These are phyloP conservation scores for Sula dactylatra DNA, from an alignment of 2,113 vertebrate genomes.

Conservation along the genomic window DNA sequence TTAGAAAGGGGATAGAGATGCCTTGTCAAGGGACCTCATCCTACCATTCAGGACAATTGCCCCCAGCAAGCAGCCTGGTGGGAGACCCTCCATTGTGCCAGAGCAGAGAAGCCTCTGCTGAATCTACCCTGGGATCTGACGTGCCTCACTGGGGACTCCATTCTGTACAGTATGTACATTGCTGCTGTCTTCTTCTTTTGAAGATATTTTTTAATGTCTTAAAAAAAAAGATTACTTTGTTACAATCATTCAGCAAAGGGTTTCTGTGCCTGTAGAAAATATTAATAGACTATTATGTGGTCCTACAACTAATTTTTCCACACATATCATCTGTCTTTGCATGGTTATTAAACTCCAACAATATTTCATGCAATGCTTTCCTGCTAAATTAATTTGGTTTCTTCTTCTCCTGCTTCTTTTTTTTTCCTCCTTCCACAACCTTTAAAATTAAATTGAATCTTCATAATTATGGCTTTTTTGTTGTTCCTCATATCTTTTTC, in stretches of 20 bases:
- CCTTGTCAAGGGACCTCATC: not conserved
- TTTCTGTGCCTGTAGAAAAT: conserved; percentile 79
- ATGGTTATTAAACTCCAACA: conserved; percentile 86
- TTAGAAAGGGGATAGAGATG: not conserved
- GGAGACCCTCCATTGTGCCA: not conserved
- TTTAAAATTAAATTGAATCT: conserved; percentile 83
- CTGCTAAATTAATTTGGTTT: conserved; percentile 82
- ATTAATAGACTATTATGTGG: conserved; percentile 86
- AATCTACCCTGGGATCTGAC: not conserved
- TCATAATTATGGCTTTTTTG: conserved; percentile 82
- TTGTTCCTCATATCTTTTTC: conserved; percentile 79
- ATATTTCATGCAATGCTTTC: conserved; percentile 86
- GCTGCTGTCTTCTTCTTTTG: conserved; percentile 70
- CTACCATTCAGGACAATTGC: not conserved
- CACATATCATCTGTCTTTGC: conserved; percentile 84
- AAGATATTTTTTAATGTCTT: conserved; percentile 76
- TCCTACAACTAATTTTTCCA: conserved; percentile 86
- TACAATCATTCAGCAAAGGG: conserved; percentile 80
- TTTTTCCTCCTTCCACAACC: conserved; percentile 78
- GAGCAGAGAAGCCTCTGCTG: not conserved
- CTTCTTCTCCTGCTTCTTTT: conserved; percentile 78
- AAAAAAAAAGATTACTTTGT: conserved; percentile 76
- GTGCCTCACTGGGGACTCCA: not conserved
- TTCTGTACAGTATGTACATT: conserved; percentile 25
- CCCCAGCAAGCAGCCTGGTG: not conserved